Percentiles rank a stretch among this genome's conserved stretches.
phyloP scores from a whole-genome alignment of 1,140 invertebrate species.

The Nautilus pompilius region DNA sequence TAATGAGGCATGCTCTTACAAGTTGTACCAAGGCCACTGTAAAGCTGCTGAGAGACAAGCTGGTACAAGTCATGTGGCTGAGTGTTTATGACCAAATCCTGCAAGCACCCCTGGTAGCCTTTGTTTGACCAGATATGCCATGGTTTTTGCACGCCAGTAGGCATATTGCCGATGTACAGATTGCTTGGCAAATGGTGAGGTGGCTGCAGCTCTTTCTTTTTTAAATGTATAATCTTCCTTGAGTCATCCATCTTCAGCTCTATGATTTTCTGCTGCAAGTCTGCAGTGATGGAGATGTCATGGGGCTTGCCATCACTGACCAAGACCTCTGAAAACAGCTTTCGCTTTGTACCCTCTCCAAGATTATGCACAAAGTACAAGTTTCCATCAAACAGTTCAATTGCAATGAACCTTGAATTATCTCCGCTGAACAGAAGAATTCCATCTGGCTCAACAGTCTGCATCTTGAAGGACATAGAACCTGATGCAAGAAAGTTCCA shows the following conservation, averaged over 20 bases:
- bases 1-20: constrained; percentile 24
- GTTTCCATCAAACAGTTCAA: constrained; percentile 41
- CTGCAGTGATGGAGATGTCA: constrained; percentile 15
- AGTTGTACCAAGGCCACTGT: constrained; percentile 19
- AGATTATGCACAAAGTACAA: constrained; percentile 40
- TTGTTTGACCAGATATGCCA: constrained; percentile 39
- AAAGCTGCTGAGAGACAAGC: constrained; percentile 5
- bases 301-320: constrained; percentile 37
- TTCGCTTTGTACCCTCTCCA: constrained; percentile 18
- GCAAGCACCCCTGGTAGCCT: constrained; percentile 41
- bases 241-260: constrained; percentile 12
- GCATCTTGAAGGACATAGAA: constrained; percentile 28
- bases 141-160: constrained; percentile 17
- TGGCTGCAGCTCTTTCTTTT: constrained; percentile 7
- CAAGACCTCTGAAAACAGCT: constrained; percentile 12
- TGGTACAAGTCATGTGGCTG: constrained; percentile 19
- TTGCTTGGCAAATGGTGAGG: neutral
- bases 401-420: constrained; percentile 45
- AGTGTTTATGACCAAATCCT: constrained; percentile 27
- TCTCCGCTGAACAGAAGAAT: constrained; percentile 86
- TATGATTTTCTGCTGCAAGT: neutral
- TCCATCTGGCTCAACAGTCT: constrained; percentile 67
- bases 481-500: constrained; percentile 1
- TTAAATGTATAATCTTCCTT: constrained; percentile 8
- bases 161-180: constrained; percentile 21